A percentile compares a stretch with the other conserved stretches of the same genome.
Conservation (phyloP, 30 jellyfish, hydroid and myxozoan genomes). For the Calvadosia cruxmelitensis region DNA sequence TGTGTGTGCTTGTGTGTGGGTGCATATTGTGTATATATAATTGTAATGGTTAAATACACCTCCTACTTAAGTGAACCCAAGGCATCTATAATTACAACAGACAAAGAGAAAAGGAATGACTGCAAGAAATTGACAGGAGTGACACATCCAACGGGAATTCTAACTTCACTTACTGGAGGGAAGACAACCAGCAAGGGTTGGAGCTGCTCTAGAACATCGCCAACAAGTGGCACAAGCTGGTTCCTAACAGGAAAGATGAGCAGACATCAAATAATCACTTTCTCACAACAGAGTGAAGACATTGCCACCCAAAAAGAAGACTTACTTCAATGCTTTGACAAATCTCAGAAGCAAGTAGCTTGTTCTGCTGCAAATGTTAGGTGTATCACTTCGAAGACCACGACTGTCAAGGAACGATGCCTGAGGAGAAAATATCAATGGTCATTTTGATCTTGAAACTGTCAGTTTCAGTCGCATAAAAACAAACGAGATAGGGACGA, state of each 20-base stretch:
- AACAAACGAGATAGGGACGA: neutral
- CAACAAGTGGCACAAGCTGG: constrained; percentile 70
- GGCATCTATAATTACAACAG: too few relatives aligned
- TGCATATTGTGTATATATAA: too few relatives aligned
- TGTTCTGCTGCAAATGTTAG: constrained; percentile 64
- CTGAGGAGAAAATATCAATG: constrained; percentile 19
- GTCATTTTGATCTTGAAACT: too few relatives aligned
- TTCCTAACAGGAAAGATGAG: constrained; percentile 24
- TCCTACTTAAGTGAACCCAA: too few relatives aligned
- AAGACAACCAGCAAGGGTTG: constrained; percentile 28
- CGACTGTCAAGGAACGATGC: constrained; percentile 78
- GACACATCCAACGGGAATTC: too few relatives aligned
- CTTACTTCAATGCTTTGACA: constrained; percentile 72
- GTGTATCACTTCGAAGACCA: constrained; percentile 51
- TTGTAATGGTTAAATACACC: too few relatives aligned
- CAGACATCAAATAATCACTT: too few relatives aligned
- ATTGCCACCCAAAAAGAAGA: neutral
- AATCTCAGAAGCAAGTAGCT: constrained; percentile 77
- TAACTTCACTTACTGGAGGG: neutral
- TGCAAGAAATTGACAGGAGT: too few relatives aligned
- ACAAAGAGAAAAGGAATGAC: too few relatives aligned
- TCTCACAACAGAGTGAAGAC: neutral
- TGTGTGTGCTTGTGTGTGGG: too few relatives aligned
- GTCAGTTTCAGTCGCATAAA: neutral
- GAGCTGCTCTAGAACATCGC: constrained; percentile 40